Base-by-base conservation (phyloP, 2,113 vertebrate species). In the Heterotis niloticus region DNA sequence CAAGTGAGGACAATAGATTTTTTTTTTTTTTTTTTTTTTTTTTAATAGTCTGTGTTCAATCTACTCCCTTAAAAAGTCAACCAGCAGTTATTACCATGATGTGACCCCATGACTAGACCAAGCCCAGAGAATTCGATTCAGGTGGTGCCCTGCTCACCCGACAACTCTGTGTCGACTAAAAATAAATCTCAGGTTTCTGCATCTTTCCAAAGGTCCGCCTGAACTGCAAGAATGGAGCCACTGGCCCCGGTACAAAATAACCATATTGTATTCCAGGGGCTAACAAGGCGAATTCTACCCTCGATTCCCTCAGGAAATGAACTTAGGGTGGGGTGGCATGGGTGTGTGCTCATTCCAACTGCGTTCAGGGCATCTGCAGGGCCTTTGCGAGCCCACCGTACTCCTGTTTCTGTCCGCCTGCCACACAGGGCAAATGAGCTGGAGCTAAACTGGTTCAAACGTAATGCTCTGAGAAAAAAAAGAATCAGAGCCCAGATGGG, bases 141-240 rank as follows among this genome's bases (percentile, higher is more conserved):
- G 44, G 69, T 78, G 71, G 70, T 78, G 69, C 76, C 76, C 77
- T 20, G 17, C 10, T 82, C 73, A 76, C 74, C 78, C 29, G 26
- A 20, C n/a, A 62, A 72, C 28, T 73, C 57, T 57, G 66, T 60
- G 74, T n/a, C 57, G 18, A 79, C 76, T 82, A n/a, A 70, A 79
- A 82, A 82, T 77, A 82, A 76, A 79, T 79, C 81, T 82, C 81
- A 28, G 10, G 57, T 82, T 82, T 82, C 81, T 14, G 16, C 44
- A 5, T 82, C 65, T 62, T 23, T 79, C 51, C 73, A 60, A 70
- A 82, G 67, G 81, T 34, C 67, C 23, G 12, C 52, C 72, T 7
- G 29, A 64, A 79, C 73, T 28, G 52, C n/a, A 9, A 24, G 66
- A 76, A 52, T 11, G 75, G 67, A 77, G 81, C 70, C 74, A 66